Percentiles rank a stretch among this genome's conserved stretches.
Evolutionary conservation across 1,140 invertebrate species (phyloP).

Genomic region (Drosophila parabipectinata): DNA sequence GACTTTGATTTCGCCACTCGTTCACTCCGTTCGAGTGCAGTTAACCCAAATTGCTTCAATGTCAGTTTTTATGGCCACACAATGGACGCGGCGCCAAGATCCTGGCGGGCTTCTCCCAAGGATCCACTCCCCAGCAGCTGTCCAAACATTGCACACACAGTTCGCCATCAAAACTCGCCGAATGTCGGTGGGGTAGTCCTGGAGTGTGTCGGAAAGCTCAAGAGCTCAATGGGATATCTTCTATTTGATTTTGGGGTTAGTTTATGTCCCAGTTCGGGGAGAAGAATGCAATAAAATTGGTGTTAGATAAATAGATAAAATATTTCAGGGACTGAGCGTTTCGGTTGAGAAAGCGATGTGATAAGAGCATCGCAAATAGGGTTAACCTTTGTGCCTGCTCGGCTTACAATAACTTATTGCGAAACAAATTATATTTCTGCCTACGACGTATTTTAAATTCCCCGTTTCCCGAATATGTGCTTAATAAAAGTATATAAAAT

Average conservation of each 20-base stretch:
- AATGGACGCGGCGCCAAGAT: slow-evolving; percentile 19
- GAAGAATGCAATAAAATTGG: slow-evolving; percentile 55
- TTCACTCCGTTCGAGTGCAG: slow-evolving; percentile 41
- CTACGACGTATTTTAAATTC: slow-evolving; percentile 24
- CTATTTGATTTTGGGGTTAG: slow-evolving; percentile 44
- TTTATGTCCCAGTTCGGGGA: slow-evolving; percentile 12
- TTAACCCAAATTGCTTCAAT: slow-evolving; percentile 66
- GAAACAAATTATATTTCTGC: slow-evolving; percentile 35
- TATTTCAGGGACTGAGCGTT: slow-evolving; percentile 14
- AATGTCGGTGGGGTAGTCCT: slow-evolving; percentile 3
- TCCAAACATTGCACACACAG: slow-evolving; percentile 50
- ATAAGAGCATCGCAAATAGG: slow-evolving; percentile 44
- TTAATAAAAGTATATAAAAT: slow-evolving; percentile 55
- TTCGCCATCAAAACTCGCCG: slow-evolving; percentile 28
- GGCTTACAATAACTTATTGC: slow-evolving; percentile 5
- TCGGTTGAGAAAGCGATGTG: slow-evolving; percentile 10
- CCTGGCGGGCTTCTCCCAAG: slow-evolving; percentile 31
- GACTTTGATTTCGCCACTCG: slow-evolving; percentile 71
- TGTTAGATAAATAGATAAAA: slow-evolving; percentile 46
- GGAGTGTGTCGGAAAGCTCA: slow-evolving; percentile 25
- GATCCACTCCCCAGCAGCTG: slow-evolving; percentile 39
- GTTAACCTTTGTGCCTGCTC: slow-evolving; percentile 29
- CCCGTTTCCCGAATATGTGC: slow-evolving; percentile 28
- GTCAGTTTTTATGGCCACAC: slow-evolving; percentile 63
- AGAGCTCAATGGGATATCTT: slow-evolving; percentile 52